These are phyloP conservation scores for Frieseomelitta varia DNA, from an alignment of 1,140 invertebrate species.

Conservation along the genomic window DNA sequence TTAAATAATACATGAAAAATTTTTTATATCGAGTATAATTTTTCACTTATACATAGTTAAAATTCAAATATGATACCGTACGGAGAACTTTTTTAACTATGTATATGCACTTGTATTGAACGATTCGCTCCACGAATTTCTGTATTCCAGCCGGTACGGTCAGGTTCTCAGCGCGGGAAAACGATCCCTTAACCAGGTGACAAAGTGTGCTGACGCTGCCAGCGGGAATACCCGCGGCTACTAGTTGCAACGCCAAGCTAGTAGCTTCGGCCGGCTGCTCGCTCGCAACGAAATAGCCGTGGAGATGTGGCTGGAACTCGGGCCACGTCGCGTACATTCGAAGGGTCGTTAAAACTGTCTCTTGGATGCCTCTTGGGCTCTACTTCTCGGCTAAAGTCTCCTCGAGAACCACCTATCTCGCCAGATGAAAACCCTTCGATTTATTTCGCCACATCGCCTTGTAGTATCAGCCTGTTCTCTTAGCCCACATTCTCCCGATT, in stretches of 20 bases:
- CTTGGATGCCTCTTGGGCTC: slow-evolving; percentile 36
- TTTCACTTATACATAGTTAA: too few species aligned
- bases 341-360: slow-evolving; percentile 48
- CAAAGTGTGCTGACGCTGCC: slow-evolving; percentile 66
- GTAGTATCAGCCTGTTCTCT: too few species aligned
- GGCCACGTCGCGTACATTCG: slow-evolving; percentile 29
- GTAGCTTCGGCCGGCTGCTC: slow-evolving; percentile 14
- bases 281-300: slow-evolving; percentile 36
- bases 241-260: slow-evolving; percentile 30
- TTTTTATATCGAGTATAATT: too few species aligned
- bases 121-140: slow-evolving; percentile 6
- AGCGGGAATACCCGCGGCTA: slow-evolving; percentile 60
- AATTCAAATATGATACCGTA: too few species aligned
- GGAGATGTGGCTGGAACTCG: slow-evolving; percentile 31
- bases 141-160: slow-evolving; percentile 9
- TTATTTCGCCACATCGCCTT: background rate
- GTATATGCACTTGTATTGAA: too few species aligned
- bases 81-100: too few species aligned
- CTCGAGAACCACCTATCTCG: slow-evolving; percentile 25
- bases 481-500: too few species aligned
- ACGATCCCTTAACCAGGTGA: slow-evolving; percentile 66
- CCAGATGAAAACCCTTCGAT: slow-evolving; percentile 48
- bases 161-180: slow-evolving; percentile 43
- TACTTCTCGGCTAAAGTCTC: slow-evolving; percentile 31
- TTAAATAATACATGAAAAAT: too few species aligned